These are phyloP conservation scores for Neoitamus cyanurus DNA, from an alignment of 2,888 invertebrate genomes.

Conservation along the genomic window DNA sequence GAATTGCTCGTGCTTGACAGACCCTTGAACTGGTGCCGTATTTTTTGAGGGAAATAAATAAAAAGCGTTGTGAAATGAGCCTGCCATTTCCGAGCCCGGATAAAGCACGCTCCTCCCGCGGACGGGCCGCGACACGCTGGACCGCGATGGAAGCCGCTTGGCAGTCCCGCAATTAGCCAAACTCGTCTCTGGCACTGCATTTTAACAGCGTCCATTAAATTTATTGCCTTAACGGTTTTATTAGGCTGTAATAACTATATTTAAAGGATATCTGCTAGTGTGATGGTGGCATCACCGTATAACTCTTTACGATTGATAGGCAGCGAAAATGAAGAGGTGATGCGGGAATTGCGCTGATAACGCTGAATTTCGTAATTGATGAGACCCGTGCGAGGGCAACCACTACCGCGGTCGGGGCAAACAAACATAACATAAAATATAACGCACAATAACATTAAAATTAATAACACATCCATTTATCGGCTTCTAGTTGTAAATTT, in stretches of 20 bases:
- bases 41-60: conserved; percentile 35
- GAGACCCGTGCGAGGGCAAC: background rate
- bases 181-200: background rate
- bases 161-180: conserved; percentile 23
- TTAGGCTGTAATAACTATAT: conserved; percentile 17
- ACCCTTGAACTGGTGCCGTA: conserved; percentile 49
- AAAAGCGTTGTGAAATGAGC: conserved; percentile 10
- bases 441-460: background rate
- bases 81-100: background rate
- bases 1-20: conserved; percentile 50
- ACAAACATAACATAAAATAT: background rate
- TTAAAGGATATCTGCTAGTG: conserved; percentile 19
- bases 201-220: conserved; percentile 9
- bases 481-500: background rate
- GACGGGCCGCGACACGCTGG: background rate
- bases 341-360: background rate
- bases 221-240: conserved; percentile 35
- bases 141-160: background rate
- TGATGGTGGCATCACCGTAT: background rate
- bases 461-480: background rate
- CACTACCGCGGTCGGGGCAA: background rate
- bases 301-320: background rate
- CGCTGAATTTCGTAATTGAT: background rate
- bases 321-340: background rate
- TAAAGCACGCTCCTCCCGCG: background rate